Evolutionary conservation across 2,113 vertebrate species (phyloP), one percentile per base, ranked within the genome.

Genomic region (Brachypodius melanocephalos): DNA sequence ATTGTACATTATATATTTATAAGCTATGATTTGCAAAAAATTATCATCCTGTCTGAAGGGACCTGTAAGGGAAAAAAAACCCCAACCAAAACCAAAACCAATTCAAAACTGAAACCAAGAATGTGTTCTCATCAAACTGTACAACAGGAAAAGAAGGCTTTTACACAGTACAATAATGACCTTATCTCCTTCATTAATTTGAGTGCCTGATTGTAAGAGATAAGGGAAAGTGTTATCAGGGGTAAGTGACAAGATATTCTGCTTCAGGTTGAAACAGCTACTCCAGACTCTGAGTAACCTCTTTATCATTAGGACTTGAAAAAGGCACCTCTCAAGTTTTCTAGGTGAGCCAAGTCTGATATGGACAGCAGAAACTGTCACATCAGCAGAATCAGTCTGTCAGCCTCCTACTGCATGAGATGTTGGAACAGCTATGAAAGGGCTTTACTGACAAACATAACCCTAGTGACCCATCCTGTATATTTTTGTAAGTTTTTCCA

Each of bases 21-120:
- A 88, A 66, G 21, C 29, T 72, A 68, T 18, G 19, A 81, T 57
- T 79, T 93, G 36, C 59, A 92, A 95, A 95, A 83, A 92, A 66
- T 57, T 52, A 88, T 63, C 31, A 43, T 28, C 43, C 36, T 79
- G 28, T 65, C 61, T 93, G 85, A 91, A 82, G 61, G 25, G 61
- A 46, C 15, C 29, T 78, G 40, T 84, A 91, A 91, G 40, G 17
- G 24, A 1, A 48, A 43, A 46, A 77, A 1, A 25, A 31, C 0
- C 0, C 0, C 13, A 10, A 16, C 11, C 3, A 46, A 57, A 38
- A 48, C 2, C 8, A 22, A 91, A 68, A 73, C 8, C 2, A 58
- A 43, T 28, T 84, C 12, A 71, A 74, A 94, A 89, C 40, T 26
- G 36, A 94, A 81, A 49, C 57, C 24, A 72, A 22, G 38, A 89